Percentiles rank a stretch among this genome's conserved stretches.
These are phyloP conservation scores for Ischnus inquisitorius DNA, from an alignment of 2,888 invertebrate genomes.

Conservation along the genomic window DNA sequence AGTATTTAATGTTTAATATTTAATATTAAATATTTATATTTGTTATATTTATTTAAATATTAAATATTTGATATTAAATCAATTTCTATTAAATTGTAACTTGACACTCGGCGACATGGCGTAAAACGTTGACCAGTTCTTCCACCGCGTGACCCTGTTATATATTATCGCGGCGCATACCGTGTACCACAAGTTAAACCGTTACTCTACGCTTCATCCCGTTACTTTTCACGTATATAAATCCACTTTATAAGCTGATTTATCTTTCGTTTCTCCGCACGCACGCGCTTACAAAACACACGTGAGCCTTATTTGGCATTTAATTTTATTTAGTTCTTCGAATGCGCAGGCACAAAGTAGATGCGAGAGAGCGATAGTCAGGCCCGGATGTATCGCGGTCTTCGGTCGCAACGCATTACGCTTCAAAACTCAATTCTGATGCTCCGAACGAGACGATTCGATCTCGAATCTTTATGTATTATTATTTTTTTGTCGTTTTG, in stretches of 20 bases:
- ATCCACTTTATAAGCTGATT: slow-evolving; percentile 29
- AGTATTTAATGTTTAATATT: no score
- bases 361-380: slow-evolving; percentile 26
- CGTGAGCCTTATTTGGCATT: slow-evolving; percentile 11
- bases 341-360: not conserved
- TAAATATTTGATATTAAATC: no score
- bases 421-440: slow-evolving; percentile 53
- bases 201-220: slow-evolving; percentile 50
- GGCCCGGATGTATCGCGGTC: slow-evolving; percentile 19
- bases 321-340: not conserved
- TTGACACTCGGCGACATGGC: slow-evolving; percentile 16
- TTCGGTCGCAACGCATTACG: slow-evolving; percentile 41
- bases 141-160: slow-evolving; percentile 11
- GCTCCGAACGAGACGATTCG: slow-evolving; percentile 37
- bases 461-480: slow-evolving; percentile 30
- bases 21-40: no score
- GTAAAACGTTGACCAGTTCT: slow-evolving; percentile 26
- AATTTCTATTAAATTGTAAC: not conserved
- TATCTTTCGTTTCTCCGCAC: slow-evolving; percentile 18
- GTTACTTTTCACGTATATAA: slow-evolving; percentile 41
- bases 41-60: no score
- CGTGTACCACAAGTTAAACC: slow-evolving; percentile 45
- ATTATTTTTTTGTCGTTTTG: slow-evolving; percentile 38
- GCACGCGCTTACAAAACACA: slow-evolving; percentile 3
- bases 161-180: slow-evolving; percentile 24